Conservation (phyloP, 2,888 invertebrate species). For the Gastracanthus pulcherrimus region DNA sequence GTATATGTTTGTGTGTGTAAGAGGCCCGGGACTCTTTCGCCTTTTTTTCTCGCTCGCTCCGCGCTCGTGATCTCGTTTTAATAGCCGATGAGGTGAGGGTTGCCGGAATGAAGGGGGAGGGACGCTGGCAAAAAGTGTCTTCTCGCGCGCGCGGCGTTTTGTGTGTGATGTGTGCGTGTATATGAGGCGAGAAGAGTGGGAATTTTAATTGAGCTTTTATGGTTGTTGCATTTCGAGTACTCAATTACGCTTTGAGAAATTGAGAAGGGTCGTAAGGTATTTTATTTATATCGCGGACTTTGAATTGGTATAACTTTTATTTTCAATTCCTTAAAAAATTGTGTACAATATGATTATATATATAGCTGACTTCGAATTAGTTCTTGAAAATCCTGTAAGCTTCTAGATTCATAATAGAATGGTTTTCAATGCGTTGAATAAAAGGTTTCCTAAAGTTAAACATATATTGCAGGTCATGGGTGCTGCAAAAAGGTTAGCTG, state of each 20-base stretch:
- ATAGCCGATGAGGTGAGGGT: slow-evolving; percentile 15
- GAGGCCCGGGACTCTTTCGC: slow-evolving; percentile 31
- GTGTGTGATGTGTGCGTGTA: neutral
- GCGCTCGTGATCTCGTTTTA: slow-evolving; percentile 47
- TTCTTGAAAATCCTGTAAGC: too few species aligned
- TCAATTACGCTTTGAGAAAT: slow-evolving; percentile 37
- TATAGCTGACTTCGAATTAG: too few species aligned
- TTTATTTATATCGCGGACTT: neutral
- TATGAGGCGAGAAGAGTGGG: slow-evolving; percentile 41
- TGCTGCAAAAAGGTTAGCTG: too few species aligned
- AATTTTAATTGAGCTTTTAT: slow-evolving; percentile 61
- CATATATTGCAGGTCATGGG: too few species aligned
- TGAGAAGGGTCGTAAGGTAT: neutral
- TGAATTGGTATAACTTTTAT: too few species aligned
- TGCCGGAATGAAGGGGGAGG: neutral
- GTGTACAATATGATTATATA: too few species aligned
- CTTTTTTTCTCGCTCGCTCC: neutral
- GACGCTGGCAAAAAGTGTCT: neutral
- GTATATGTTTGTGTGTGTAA: too few species aligned
- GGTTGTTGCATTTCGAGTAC: slow-evolving; percentile 37
- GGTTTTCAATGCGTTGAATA: too few species aligned
- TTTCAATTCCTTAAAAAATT: too few species aligned
- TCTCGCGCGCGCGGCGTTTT: neutral
- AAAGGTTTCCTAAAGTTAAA: too few species aligned
- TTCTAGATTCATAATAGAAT: too few species aligned